A percentile compares a stretch with the other conserved stretches of the same genome.
These are phyloP conservation scores for Cromileptes altivelis DNA, from an alignment of 2,113 vertebrate genomes.

Conservation along the genomic window DNA sequence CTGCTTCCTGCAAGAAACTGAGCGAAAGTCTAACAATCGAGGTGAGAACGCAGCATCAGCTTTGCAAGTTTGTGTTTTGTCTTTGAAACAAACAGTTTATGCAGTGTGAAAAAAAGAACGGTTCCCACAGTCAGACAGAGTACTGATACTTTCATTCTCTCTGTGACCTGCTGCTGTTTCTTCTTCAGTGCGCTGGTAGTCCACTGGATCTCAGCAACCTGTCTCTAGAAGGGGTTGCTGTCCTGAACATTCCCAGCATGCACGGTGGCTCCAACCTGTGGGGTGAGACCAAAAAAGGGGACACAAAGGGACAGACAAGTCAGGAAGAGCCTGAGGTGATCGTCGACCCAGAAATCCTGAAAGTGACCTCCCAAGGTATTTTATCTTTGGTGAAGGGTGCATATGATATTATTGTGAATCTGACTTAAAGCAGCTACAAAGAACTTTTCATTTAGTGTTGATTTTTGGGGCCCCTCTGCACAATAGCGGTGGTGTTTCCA, in stretches of 20 bases:
- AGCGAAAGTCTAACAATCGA: constrained; percentile 89
- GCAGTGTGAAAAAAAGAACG: background rate
- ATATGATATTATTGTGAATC: background rate
- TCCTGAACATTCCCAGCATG: constrained; percentile 96
- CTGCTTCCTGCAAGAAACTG: constrained; percentile 94
- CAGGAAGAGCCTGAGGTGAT: constrained; percentile 87
- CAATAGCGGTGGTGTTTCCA: too few species aligned
- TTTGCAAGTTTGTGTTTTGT: constrained; percentile 8
- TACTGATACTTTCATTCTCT: background rate
- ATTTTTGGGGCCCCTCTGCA: too few species aligned
- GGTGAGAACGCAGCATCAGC: constrained; percentile 77
- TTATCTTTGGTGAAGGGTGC: background rate
- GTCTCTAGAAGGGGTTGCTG: constrained; percentile 89
- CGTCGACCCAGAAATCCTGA: constrained; percentile 89
- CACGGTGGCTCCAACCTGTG: constrained; percentile 95
- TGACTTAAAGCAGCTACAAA: too few species aligned
- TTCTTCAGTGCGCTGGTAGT: constrained; percentile 88
- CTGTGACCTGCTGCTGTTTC: constrained; percentile 4
- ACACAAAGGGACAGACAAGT: constrained; percentile 72
- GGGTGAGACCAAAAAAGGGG: constrained; percentile 90
- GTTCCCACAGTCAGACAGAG: background rate
- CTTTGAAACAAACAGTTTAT: background rate
- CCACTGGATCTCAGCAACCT: constrained; percentile 88
- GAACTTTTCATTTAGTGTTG: too few species aligned
- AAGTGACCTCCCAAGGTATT: constrained; percentile 91